These are phyloP conservation scores for Cremastobaeus sp. DNA, from an alignment of 2,888 invertebrate species.

Conservation along the genomic window DNA sequence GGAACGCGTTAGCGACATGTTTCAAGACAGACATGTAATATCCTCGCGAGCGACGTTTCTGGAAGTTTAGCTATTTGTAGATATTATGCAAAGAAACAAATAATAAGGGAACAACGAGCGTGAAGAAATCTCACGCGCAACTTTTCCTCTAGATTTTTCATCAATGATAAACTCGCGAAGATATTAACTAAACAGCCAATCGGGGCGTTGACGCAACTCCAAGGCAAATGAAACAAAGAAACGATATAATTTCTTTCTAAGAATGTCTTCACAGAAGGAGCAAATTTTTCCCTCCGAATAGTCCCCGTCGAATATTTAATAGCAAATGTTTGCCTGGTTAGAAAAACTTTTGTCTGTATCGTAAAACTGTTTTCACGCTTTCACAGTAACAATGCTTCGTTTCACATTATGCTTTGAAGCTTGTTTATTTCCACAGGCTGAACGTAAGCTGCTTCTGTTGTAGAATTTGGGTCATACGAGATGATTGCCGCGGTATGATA, in stretches of 20 bases:
- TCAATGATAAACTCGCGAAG: no score
- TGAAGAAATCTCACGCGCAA: no score
- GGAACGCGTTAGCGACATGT: constrained; percentile 45
- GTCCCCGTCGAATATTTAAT: no score
- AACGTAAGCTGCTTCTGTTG: constrained; percentile 27
- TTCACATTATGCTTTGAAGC: constrained; percentile 39
- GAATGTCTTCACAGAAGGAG: no score
- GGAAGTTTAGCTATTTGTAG: constrained; percentile 22
- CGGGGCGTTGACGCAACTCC: no score
- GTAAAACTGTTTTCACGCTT: constrained; percentile 32
- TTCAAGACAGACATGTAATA: constrained; percentile 46
- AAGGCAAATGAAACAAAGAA: no score
- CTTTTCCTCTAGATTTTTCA: no score
- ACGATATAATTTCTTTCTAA: no score
- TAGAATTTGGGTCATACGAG: constrained; percentile 27
- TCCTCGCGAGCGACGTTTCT: constrained; percentile 35
- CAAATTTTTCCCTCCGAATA: no score
- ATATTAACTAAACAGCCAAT: no score
- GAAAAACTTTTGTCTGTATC: constrained; percentile 19
- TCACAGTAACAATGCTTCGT: constrained; percentile 33
- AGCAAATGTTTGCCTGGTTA: constrained; percentile 17
- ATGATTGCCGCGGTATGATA: constrained; percentile 21
- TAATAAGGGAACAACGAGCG: constrained; percentile 26
- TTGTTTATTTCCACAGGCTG: constrained; percentile 28
- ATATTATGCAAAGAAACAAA: constrained; percentile 32